Evolutionary conservation across 30 jellyfish, hydroid and myxozoan species (phyloP).

Genomic region (Aurelia sp.): DNA sequence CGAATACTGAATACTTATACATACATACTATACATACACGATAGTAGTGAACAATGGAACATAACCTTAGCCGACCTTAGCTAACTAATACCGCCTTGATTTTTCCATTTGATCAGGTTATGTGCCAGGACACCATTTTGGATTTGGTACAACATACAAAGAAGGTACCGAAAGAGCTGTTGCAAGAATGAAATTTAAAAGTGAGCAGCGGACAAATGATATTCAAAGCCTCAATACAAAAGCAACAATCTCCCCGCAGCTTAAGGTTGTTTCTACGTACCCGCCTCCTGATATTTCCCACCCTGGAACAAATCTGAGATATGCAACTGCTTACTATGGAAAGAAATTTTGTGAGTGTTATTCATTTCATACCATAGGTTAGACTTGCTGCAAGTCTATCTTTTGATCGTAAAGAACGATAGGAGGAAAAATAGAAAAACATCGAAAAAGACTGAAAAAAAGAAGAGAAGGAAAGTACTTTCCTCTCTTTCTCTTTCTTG

Average conservation of each 20-base stretch:
- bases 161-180: slow-evolving; percentile 93
- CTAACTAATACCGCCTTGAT: too few relatives aligned
- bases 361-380: background rate
- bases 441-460: too few relatives aligned
- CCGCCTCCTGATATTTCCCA: slow-evolving; percentile 89
- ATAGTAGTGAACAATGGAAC: too few relatives aligned
- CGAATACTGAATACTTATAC: too few relatives aligned
- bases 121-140: slow-evolving; percentile 88
- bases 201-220: slow-evolving; percentile 34
- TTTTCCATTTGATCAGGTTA: slow-evolving; percentile 57
- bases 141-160: slow-evolving; percentile 89
- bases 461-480: too few relatives aligned
- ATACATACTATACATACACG: too few relatives aligned
- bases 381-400: too few relatives aligned
- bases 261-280: slow-evolving; percentile 48
- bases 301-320: slow-evolving; percentile 89
- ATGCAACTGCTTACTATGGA: slow-evolving; percentile 82
- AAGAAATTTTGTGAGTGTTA: slow-evolving; percentile 71
- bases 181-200: slow-evolving; percentile 64
- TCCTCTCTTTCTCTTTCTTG: too few relatives aligned
- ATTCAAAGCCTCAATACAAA: slow-evolving; percentile 42
- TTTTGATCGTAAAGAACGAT: too few relatives aligned
- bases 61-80: too few relatives aligned
- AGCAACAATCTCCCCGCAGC: slow-evolving; percentile 57
- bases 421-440: too few relatives aligned